These are phyloP conservation scores for Dynastes maya DNA, from an alignment of 2,888 invertebrate genomes.

Conservation along the genomic window DNA sequence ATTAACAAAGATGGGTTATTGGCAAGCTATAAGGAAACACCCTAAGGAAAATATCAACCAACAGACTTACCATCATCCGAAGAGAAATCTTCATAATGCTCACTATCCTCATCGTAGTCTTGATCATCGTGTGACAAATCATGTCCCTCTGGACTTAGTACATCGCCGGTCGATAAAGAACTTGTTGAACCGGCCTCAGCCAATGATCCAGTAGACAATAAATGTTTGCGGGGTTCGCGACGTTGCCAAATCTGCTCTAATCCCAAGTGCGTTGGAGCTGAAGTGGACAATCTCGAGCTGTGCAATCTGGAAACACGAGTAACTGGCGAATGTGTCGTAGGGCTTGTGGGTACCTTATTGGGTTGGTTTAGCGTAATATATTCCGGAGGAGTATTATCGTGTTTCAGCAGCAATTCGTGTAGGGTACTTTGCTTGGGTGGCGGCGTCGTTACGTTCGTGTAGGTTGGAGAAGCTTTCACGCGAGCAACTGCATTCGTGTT, in stretches of 20 bases:
- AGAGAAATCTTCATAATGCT: conserved; percentile 89
- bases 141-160: conserved; percentile 86
- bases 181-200: conserved; percentile 90
- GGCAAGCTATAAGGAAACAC: no score
- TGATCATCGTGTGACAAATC: conserved; percentile 87
- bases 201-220: conserved; percentile 87
- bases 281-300: conserved; percentile 84
- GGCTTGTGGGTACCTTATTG: conserved; percentile 74
- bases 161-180: conserved; percentile 86
- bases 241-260: conserved; percentile 90
- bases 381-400: conserved; percentile 74
- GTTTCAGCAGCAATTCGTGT: conserved; percentile 81
- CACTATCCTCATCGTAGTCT: conserved; percentile 87
- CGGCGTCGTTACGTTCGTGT: conserved; percentile 59
- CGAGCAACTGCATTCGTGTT: conserved; percentile 71
- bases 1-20: no score
- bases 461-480: conserved; percentile 66
- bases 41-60: conserved; percentile 10
- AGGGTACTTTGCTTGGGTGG: conserved; percentile 71
- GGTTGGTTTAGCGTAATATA: conserved; percentile 77
- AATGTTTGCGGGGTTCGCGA: conserved; percentile 89
- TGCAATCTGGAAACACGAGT: conserved; percentile 41
- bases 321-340: conserved; percentile 53
- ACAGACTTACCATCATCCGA: conserved; percentile 80
- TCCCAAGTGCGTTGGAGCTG: conserved; percentile 89